Evolutionary conservation across 2,797 vertebrate genomes (phyloP), one percentile per base, ranked within the genome.

Genomic region (Hemibagrus guttatus): DNA sequence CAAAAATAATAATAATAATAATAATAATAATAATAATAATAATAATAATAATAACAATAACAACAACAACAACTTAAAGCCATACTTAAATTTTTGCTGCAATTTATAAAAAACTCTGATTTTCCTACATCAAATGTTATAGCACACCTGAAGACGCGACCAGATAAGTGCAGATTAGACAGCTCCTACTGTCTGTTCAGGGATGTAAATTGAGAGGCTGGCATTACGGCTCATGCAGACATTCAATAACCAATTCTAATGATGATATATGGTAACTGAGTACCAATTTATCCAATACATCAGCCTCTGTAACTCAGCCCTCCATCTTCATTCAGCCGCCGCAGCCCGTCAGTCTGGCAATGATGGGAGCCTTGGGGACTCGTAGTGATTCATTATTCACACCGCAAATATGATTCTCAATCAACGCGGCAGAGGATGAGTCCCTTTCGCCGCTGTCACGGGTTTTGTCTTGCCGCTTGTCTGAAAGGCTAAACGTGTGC

Each of bases 191-290:
- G 88, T 90, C 92, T 93, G 90, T 93, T 91, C 81, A 68, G 63
- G 87, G 90, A 92, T 81, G 90, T 90, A 92, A 93, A 94, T 87
- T 87, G 86, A 93, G 89, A 91, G 88, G 90, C 89, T 93, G 92
- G 91, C 91, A 90, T 93, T 92, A 92, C 89, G 88, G 90, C 92
- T 93, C 91, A 91, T 90, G 84, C 91, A 87, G 84, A 91, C 90
- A 91, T 93, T 93, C 92, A 93, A 93, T 93, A 93, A 93, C 86
- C 88, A 87, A 87, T 92, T 90, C 92, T 94, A 94, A 95, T 94
- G 93, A 94, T 94, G 94, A 95, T 93, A 89, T 92, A 95, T 93
- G 93, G 89, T 91, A 92, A 90, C 88, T 39, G 88, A 71, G 63
- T 80, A 91, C 90, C 91, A 92, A 94, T 94, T 93, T 92, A 95